Evolutionary conservation across 2,113 vertebrate species (phyloP).

Genomic region (Oncorhynchus tshawytscha): DNA sequence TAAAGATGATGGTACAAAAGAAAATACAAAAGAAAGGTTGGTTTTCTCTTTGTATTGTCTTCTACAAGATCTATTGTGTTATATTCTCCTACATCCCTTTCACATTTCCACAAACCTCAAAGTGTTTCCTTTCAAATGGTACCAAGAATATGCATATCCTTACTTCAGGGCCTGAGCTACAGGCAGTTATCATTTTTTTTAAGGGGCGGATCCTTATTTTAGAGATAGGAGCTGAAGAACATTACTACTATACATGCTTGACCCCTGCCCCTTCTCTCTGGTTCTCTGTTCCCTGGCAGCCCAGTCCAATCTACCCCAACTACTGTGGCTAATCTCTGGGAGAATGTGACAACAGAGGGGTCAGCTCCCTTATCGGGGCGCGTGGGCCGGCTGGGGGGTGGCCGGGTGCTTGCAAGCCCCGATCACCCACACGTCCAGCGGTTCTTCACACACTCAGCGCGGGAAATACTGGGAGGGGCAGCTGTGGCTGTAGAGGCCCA

Average conservation of each 20-base stretch:
- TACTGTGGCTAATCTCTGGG: constrained; percentile 68
- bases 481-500: constrained; percentile 53
- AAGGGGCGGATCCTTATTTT: too few species aligned
- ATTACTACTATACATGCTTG: constrained; percentile 45
- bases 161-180: too few species aligned
- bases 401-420: constrained; percentile 26
- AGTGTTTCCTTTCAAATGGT: too few species aligned
- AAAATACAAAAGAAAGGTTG: too few species aligned
- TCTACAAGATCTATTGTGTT: too few species aligned
- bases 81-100: too few species aligned
- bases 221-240: constrained; percentile 11
- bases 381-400: constrained; percentile 32
- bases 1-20: too few species aligned
- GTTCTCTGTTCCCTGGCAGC: not conserved
- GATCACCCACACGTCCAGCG: constrained; percentile 69
- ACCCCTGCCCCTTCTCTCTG: constrained; percentile 32
- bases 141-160: too few species aligned
- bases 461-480: constrained; percentile 1
- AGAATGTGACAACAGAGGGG: constrained; percentile 71
- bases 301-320: constrained; percentile 55
- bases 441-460: constrained; percentile 69
- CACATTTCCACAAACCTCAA: too few species aligned
- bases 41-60: too few species aligned
- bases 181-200: too few species aligned
- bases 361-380: constrained; percentile 65